Evolutionary conservation across 2,113 vertebrate species (phyloP).

Genomic region (Gymnobelideus leadbeateri): DNA sequence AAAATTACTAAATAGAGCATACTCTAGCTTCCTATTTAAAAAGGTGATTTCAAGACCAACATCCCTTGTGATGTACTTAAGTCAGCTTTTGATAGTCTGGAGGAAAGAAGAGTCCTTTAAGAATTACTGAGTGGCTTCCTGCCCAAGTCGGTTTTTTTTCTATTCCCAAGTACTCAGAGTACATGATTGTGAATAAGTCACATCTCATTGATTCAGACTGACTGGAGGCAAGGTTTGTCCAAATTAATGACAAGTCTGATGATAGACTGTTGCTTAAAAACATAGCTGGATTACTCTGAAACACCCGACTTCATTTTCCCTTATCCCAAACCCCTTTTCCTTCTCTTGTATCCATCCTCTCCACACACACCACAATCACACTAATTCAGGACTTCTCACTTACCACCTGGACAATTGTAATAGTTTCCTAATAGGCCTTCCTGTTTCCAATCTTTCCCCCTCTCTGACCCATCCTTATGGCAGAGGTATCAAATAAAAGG

Average conservation of each 20-base stretch:
- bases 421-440: not conserved
- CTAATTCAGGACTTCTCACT: not conserved
- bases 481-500: not conserved
- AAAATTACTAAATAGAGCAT: not conserved
- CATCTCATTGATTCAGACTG: not conserved
- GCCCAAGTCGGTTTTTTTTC: not conserved
- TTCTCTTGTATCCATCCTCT: not conserved
- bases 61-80: not conserved
- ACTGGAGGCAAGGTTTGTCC: not conserved
- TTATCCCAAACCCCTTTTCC: not conserved
- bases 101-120: not conserved
- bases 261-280: not conserved
- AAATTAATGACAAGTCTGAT: not conserved
- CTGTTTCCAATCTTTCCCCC: not conserved
- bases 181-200: not conserved
- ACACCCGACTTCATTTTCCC: not conserved
- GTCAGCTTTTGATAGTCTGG: not conserved
- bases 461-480: not conserved
- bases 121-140: not conserved
- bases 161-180: not conserved
- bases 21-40: not conserved
- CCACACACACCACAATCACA: not conserved
- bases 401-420: not conserved
- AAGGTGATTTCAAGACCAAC: not conserved
- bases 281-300: not conserved